Percentiles rank a stretch among this genome's conserved stretches.
Evolutionary conservation across 2,113 vertebrate species (phyloP).

Genomic region (Lophura nycthemera): DNA sequence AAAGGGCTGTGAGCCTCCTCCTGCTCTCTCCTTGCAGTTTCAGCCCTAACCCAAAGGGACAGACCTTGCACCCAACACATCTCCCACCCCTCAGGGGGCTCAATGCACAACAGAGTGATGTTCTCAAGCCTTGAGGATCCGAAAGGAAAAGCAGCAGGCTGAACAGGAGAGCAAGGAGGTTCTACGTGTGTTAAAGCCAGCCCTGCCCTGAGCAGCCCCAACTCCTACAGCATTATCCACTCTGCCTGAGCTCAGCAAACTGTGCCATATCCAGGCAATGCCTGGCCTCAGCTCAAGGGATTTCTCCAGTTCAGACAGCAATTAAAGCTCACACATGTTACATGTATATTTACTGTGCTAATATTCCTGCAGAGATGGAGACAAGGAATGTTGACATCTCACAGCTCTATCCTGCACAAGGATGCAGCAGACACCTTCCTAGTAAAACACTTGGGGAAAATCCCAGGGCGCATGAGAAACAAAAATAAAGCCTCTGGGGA

Average conservation of each 20-base stretch:
- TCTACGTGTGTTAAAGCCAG: neutral
- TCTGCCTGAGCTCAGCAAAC: accelerated
- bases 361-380: neutral
- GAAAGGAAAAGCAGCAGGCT: neutral
- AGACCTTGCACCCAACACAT: neutral
- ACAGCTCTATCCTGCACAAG: neutral
- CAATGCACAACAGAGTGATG: neutral
- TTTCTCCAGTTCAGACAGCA: neutral
- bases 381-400: neutral
- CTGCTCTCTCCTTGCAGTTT: no score
- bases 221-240: no score
- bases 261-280: accelerated
- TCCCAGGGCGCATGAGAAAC: neutral
- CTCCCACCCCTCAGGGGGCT: neutral
- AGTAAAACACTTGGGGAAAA: neutral
- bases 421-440: neutral
- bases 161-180: neutral
- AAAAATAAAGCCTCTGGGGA: neutral
- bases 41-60: accelerated
- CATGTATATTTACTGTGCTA: neutral
- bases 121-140: neutral
- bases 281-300: neutral
- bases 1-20: neutral
- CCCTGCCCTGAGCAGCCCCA: accelerated
- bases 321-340: accelerated